Evolutionary conservation across 2,797 vertebrate genomes (phyloP).

Genomic region (Urosaurus nigricauda): DNA sequence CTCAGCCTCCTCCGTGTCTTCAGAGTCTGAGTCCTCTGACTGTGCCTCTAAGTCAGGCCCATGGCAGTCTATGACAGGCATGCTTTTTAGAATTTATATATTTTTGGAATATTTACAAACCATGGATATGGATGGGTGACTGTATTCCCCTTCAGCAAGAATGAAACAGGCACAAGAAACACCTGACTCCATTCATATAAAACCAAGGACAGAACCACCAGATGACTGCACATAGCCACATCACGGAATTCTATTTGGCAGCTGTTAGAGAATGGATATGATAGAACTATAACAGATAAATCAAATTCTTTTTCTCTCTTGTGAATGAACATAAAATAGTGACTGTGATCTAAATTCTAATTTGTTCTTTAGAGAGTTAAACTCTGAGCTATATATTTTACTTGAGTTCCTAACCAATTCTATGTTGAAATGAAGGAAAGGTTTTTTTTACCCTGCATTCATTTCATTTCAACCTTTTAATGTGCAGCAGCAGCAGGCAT

Average conservation of each 20-base stretch:
- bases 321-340: neutral
- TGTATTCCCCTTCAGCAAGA: neutral
- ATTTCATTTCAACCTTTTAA: conserved; percentile 77
- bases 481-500: conserved; percentile 60
- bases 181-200: neutral
- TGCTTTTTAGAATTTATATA: too few species aligned
- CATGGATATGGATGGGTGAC: too few species aligned
- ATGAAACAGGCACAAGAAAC: neutral
- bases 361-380: conserved; percentile 48
- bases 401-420: conserved; percentile 56
- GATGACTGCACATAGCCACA: neutral
- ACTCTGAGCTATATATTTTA: conserved; percentile 38
- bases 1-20: too few species aligned
- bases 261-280: neutral
- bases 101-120: too few species aligned
- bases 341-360: conserved; percentile 52
- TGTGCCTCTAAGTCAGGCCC: too few species aligned
- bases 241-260: neutral
- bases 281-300: neutral
- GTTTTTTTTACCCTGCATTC: conserved; percentile 66
- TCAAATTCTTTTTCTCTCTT: neutral
- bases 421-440: conserved; percentile 61
- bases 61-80: too few species aligned
- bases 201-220: neutral
- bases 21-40: too few species aligned